phyloP scores from a whole-genome alignment of 1,140 invertebrate species.

The Eumaeus atala region DNA sequence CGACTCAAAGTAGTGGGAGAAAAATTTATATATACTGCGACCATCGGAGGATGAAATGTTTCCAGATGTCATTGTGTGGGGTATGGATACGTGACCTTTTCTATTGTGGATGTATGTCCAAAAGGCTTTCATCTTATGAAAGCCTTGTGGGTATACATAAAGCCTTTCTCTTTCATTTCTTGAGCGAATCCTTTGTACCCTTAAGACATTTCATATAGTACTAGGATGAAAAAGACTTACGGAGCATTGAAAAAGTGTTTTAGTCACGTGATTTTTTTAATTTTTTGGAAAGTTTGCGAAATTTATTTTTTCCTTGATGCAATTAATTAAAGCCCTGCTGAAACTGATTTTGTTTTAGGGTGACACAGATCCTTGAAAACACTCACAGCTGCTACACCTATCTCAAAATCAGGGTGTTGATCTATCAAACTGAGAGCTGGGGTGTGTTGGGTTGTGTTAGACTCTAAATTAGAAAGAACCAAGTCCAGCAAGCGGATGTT shows the following conservation, averaged over 20 bases:
- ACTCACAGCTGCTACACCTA: background rate
- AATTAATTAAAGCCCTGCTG: background rate
- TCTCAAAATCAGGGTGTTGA: background rate
- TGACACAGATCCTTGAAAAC: background rate
- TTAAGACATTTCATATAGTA: too few relatives aligned
- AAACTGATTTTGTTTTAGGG: background rate
- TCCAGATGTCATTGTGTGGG: background rate
- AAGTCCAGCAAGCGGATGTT: too few relatives aligned
- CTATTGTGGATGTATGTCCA: constrained; percentile 14
- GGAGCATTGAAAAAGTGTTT: constrained; percentile 14
- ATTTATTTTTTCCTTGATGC: background rate
- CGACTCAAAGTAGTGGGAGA: constrained; percentile 16
- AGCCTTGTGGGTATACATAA: constrained; percentile 10
- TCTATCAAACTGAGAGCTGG: too few relatives aligned
- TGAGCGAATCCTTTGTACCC: too few relatives aligned
- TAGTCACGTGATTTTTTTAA: constrained; percentile 17
- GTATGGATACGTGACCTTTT: background rate
- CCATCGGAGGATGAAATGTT: background rate
- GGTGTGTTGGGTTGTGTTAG: too few relatives aligned
- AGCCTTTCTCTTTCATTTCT: constrained; percentile 2
- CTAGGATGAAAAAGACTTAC: constrained; percentile 12
- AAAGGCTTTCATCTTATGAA: constrained; percentile 17
- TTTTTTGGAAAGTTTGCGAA: constrained; percentile 1
- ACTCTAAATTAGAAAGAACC: too few relatives aligned
- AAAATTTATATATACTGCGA: constrained; percentile 12